Conservation (phyloP, 2,797 vertebrate genomes). For the Pristis pectinata region DNA sequence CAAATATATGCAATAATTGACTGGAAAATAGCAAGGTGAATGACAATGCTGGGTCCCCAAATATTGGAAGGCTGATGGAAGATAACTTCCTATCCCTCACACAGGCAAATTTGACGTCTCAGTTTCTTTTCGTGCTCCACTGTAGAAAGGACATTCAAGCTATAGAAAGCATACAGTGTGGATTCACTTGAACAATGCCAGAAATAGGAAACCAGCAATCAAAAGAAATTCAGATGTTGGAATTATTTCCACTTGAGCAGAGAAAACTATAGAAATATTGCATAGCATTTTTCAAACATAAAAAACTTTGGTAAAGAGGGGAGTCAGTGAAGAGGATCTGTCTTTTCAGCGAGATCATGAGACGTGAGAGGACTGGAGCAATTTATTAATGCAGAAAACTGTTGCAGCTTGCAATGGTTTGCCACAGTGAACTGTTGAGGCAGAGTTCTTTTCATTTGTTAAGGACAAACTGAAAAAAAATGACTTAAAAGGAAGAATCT, state of each 20-base stretch:
- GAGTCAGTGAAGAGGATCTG: not conserved
- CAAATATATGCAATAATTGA: not conserved
- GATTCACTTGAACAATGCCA: not conserved
- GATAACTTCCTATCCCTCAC: not conserved
- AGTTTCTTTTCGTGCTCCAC: not conserved
- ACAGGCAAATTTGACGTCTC: not conserved
- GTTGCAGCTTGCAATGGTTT: not conserved
- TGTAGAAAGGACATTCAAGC: not conserved
- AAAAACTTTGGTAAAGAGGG: not conserved
- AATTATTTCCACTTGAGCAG: not conserved
- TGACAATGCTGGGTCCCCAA: not conserved
- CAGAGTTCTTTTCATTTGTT: not conserved
- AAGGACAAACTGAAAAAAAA: not conserved
- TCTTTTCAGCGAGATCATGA: not conserved
- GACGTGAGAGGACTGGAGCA: not conserved
- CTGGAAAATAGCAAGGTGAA: not conserved
- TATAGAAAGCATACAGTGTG: not conserved
- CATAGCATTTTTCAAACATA: not conserved
- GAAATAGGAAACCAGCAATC: not conserved
- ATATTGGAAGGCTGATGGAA: not conserved
- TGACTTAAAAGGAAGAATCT: not conserved
- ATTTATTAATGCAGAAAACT: not conserved
- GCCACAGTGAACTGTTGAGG: not conserved
- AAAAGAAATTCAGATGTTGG: not conserved
- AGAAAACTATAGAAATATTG: not conserved